Conservation (phyloP, 2,797 vertebrate species). For the Percopsis omiscomaycus region DNA sequence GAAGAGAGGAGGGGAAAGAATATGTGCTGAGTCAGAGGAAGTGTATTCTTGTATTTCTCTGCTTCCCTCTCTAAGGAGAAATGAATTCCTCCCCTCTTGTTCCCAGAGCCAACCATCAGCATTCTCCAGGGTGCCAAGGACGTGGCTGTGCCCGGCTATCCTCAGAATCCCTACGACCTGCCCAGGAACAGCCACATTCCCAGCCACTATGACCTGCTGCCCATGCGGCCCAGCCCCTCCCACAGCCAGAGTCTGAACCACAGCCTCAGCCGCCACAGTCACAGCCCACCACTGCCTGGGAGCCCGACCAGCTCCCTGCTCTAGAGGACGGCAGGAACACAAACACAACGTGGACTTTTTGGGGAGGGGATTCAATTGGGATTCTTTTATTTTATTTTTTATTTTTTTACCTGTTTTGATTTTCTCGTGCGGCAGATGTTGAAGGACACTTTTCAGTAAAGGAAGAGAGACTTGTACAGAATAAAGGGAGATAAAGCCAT, state of each 20-base stretch:
- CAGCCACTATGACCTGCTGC: conserved; percentile 94
- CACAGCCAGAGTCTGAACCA: conserved; percentile 56
- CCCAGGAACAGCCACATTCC: conserved; percentile 96
- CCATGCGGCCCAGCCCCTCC: conserved; percentile 84
- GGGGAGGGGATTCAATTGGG: neutral
- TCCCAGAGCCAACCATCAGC: conserved; percentile 89
- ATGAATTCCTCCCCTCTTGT: conserved; percentile 19
- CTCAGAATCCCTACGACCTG: conserved; percentile 91
- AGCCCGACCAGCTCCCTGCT: conserved; percentile 83
- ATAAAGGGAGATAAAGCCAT: no score
- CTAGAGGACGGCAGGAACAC: conserved; percentile 61
- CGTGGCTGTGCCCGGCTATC: conserved; percentile 77
- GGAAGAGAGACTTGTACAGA: neutral
- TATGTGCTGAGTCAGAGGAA: neutral
- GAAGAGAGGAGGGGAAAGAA: neutral
- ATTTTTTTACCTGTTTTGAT: neutral
- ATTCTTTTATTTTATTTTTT: conserved; percentile 2
- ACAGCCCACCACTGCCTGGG: conserved; percentile 77
- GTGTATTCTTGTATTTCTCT: neutral
- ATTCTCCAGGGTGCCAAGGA: conserved; percentile 81
- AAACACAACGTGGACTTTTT: neutral
- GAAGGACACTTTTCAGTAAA: neutral
- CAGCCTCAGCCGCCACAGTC: conserved; percentile 49
- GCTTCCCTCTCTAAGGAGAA: neutral
- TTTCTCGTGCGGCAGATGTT: neutral